Percentiles rank a stretch among this genome's conserved stretches.
Evolutionary conservation across 2,113 vertebrate species (phyloP).

Genomic region (Hemiscyllium ocellatum): DNA sequence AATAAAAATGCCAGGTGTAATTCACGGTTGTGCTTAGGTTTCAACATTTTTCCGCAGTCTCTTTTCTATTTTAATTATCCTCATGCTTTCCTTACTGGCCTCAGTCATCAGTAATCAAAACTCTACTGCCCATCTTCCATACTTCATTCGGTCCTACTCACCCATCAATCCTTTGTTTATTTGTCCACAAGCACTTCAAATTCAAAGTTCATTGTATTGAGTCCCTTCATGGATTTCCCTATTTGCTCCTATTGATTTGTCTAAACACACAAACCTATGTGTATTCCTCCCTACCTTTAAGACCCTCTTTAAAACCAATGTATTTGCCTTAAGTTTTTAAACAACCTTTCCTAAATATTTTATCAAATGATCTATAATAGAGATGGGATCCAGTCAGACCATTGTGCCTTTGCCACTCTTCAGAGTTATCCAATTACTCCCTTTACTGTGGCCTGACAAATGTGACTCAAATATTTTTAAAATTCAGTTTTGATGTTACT

Average conservation of each 20-base stretch:
- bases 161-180: not conserved
- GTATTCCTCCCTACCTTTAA: not conserved
- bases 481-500: not conserved
- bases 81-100: not conserved
- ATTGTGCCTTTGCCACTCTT: not conserved
- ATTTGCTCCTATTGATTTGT: not conserved
- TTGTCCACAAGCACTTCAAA: not conserved
- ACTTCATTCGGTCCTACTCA: not conserved
- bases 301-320: not conserved
- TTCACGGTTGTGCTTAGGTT: not conserved
- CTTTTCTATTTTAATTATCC: not conserved
- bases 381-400: not conserved
- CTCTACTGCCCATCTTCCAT: not conserved
- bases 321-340: not conserved
- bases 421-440: not conserved
- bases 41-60: not conserved
- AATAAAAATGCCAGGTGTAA: not conserved
- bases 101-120: not conserved
- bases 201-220: not conserved
- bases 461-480: not conserved
- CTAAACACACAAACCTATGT: not conserved
- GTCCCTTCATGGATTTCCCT: not conserved
- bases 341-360: not conserved
- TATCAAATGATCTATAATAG: not conserved
- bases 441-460: not conserved